Evolutionary conservation across 2,797 vertebrate genomes (phyloP).

Genomic region (Lates japonicus): DNA sequence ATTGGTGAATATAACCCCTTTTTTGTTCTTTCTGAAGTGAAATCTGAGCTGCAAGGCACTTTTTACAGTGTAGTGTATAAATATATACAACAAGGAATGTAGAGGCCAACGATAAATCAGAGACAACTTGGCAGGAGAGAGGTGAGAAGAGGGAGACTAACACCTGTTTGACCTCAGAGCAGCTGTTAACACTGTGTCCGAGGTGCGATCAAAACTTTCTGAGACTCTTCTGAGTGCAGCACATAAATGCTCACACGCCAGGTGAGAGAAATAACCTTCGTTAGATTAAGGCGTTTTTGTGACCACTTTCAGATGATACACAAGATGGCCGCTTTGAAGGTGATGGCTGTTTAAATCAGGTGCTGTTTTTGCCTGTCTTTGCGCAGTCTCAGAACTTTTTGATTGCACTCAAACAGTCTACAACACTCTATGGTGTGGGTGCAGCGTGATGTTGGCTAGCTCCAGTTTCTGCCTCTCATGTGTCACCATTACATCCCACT

Average conservation of each 20-base stretch:
- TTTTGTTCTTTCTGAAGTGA: background rate
- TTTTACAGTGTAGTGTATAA: conserved; percentile 19
- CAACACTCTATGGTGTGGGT: background rate
- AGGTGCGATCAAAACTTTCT: too few species aligned
- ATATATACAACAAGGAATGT: conserved; percentile 4
- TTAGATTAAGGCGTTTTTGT: too few species aligned
- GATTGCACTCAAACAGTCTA: too few species aligned
- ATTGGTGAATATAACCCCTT: background rate
- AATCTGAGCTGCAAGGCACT: conserved; percentile 71
- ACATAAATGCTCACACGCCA: too few species aligned
- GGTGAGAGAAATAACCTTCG: too few species aligned
- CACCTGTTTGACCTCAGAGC: background rate
- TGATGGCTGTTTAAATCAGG: too few species aligned
- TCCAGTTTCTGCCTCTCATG: background rate
- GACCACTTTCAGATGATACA: too few species aligned
- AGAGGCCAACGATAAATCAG: background rate
- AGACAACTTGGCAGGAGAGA: background rate
- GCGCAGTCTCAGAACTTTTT: too few species aligned
- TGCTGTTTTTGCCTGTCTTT: too few species aligned
- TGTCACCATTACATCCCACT: background rate
- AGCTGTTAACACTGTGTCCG: background rate
- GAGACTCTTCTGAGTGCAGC: background rate
- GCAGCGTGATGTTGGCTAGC: background rate
- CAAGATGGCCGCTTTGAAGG: too few species aligned
- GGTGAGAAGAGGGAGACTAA: background rate